Base-by-base conservation (phyloP, 2,113 vertebrate species). In the Neogale vison region DNA sequence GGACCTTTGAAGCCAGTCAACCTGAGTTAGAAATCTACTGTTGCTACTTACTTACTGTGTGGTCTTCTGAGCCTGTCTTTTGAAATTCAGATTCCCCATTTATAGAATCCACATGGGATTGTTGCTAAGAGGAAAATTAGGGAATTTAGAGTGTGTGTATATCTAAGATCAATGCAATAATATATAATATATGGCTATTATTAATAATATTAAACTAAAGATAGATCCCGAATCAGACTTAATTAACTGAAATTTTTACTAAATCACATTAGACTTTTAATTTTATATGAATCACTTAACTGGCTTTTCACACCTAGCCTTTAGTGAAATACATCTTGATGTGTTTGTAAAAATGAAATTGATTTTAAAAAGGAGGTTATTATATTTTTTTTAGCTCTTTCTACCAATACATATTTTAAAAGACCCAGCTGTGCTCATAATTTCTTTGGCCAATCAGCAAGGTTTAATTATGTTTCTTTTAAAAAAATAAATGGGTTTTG, bases 371-470 rank as follows among this genome's bases (percentile, higher is more conserved):
- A 98, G 72, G 65, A 96, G 50, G 89, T 96, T 59, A 96, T 85
- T 85, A 97, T 97, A 76, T 79, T 90, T 97, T 98, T 98, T 98
- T 93, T 96, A 98, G 88, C 67, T 97, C 91, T 97, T 98, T 97
- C 42, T 97, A 93, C 96, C 67, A 85, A 91, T 61, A 80, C 52
- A 50, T 52, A 86, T 86, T 83, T 96, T 84, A 63, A 88, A 91
- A 93, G 55, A 95, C n/a, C 79, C 95, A 96, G 91, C 63, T 98
- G 97, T 96, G 63, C 81, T 98, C 90, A 87, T 98, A 98, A 98
- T 93, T 93, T 98, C 86, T 96, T 98, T 96, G 98, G 90, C 47
- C 97, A 95, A 97, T 98, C 90, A 94, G 89, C 96, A 97, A 97
- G 80, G 36, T 55, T 95, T 97, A 91, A 83, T 42, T 95, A 97